Evolutionary conservation across 2,797 vertebrate genomes (phyloP), one percentile per base, ranked within the genome.

Genomic region (Ctenopoma multispine): DNA sequence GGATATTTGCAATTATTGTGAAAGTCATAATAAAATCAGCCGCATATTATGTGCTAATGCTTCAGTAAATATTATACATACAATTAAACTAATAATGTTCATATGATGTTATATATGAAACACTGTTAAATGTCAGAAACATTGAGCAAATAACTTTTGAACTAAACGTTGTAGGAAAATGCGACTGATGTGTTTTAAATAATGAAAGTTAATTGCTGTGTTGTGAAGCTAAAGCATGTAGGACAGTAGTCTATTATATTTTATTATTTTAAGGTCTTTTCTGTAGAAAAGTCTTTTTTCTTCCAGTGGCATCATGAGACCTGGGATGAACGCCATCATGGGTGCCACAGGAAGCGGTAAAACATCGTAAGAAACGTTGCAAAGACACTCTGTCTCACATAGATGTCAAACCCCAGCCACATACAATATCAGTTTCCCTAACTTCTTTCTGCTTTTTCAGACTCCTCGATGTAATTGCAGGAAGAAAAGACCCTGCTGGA

Each of bases 301-400:
- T 87, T 91, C 65, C 83, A 95, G 95, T 83, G 94, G 94, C 54
- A 92, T 95, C 74, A 92, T 95, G 92, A 95, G 76, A 84, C 93
- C 93, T 0, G 95, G 95, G 21, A 87, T 95, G 89, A 95, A 95
- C 27, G 95, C 95, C 0, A 95, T 95, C 77, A 92, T 95, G 93
- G 95, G 94, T 0, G 90, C 95, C 24, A 95, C 95, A 4, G 95
- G 95, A 82, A 95, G 94, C 20, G 94, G 95, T 5, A 95, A 95
- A 92, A 95, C 95, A 86, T 95, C 94, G 94, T 95, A 92, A 95
- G 94, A 73, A 44, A 54, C n/a, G 24, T 15, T 8, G 4, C 13
- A 41, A 41, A 44, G 17, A 47, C 14, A 63, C 57, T 59, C 24
- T 31, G 27, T 54, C 18, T 58, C 53, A 47, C 21, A 29, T 20